Evolutionary conservation across 2,888 invertebrate species (phyloP).

Genomic region (Matsumyia berberina): DNA sequence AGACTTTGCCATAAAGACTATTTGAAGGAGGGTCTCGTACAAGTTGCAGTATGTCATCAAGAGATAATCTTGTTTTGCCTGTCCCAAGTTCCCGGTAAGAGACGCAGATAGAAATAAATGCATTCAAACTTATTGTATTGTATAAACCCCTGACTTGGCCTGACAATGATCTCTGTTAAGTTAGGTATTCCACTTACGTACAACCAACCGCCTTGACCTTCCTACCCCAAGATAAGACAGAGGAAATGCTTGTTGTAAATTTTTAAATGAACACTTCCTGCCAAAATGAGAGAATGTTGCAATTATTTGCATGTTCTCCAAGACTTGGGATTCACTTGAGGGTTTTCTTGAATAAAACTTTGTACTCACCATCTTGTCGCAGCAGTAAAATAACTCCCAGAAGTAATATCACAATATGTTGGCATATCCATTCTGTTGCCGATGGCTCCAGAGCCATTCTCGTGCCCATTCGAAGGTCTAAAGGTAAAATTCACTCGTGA

Average conservation of each 20-base stretch:
- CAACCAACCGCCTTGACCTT: neutral
- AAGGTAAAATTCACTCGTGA: conserved; percentile 34
- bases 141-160: too few relatives aligned
- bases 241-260: too few relatives aligned
- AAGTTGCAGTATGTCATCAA: too few relatives aligned
- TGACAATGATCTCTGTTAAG: too few relatives aligned
- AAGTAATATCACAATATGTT: conserved; percentile 62
- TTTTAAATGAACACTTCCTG: conserved; percentile 33
- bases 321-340: too few relatives aligned
- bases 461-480: conserved; percentile 55
- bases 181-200: too few relatives aligned
- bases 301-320: conserved; percentile 9
- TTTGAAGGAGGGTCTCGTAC: too few relatives aligned
- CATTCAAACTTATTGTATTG: too few relatives aligned
- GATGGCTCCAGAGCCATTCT: conserved; percentile 64
- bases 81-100: too few relatives aligned
- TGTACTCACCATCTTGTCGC: conserved; percentile 61
- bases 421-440: conserved; percentile 63
- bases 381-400: conserved; percentile 35
- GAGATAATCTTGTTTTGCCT: too few relatives aligned
- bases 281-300: neutral
- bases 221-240: neutral
- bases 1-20: too few relatives aligned
- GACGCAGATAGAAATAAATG: too few relatives aligned
- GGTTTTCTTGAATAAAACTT: neutral